These are phyloP conservation scores for Ahaetulla prasina DNA, from an alignment of 2,113 vertebrate species.

Conservation along the genomic window DNA sequence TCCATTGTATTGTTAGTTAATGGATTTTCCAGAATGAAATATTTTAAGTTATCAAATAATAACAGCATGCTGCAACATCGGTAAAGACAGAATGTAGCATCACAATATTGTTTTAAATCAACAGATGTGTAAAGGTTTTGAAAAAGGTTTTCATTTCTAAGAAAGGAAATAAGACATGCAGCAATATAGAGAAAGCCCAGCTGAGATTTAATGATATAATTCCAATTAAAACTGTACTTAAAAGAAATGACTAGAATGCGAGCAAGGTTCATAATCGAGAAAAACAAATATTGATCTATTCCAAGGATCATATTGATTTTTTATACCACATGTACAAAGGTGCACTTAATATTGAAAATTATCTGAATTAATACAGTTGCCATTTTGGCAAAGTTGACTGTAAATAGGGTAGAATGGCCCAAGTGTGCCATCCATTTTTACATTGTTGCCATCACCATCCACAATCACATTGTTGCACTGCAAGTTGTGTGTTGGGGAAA, in stretches of 20 bases:
- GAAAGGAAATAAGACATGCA: constrained; percentile 21
- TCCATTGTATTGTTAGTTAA: constrained; percentile 25
- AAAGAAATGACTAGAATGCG: constrained; percentile 38
- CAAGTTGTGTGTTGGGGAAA: background rate
- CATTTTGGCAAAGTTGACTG: constrained; percentile 42
- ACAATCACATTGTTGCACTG: background rate
- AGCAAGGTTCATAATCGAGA: constrained; percentile 21
- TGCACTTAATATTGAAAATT: constrained; percentile 51
- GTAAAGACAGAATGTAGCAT: background rate
- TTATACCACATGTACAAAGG: constrained; percentile 48
- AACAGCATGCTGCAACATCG: background rate
- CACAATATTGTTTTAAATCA: constrained; percentile 19
- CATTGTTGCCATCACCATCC: background rate
- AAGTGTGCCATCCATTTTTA: background rate
- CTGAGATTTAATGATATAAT: constrained; percentile 49
- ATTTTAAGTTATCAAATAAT: background rate
- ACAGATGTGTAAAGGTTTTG: constrained; percentile 34
- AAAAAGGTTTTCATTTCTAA: constrained; percentile 34
- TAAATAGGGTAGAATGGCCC: background rate
- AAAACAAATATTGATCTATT: constrained; percentile 50
- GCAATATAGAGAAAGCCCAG: constrained; percentile 47
- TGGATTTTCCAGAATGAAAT: background rate
- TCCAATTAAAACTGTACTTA: constrained; percentile 46
- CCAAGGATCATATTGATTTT: constrained; percentile 46
- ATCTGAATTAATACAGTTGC: constrained; percentile 37